A percentile compares a stretch with the other conserved stretches of the same genome.
These are phyloP conservation scores for Oryzias melastigma DNA, from an alignment of 2,113 vertebrate genomes.

Conservation along the genomic window DNA sequence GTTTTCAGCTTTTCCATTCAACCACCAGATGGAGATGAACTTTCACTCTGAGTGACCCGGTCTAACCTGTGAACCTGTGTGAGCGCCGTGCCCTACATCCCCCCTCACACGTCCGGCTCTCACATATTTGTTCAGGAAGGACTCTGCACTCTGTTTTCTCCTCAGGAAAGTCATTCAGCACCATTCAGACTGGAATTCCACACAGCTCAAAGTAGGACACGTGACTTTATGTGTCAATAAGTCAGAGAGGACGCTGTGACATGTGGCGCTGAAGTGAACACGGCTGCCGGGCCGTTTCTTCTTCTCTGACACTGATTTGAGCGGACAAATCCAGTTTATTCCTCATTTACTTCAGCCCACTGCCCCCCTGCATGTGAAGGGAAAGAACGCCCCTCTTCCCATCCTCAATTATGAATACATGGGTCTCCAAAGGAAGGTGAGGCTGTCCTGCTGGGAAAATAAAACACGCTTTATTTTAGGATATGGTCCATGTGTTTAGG, in stretches of 20 bases:
- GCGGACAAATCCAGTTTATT: slow-evolving; percentile 42
- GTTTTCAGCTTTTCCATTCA: not conserved
- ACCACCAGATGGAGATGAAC: slow-evolving; percentile 41
- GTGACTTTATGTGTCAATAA: slow-evolving; percentile 45
- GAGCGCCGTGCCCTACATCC: slow-evolving; percentile 23
- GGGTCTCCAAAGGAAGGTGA: slow-evolving; percentile 2
- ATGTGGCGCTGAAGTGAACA: slow-evolving; percentile 39
- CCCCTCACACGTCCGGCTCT: not conserved
- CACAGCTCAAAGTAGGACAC: slow-evolving; percentile 10
- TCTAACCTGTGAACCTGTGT: not conserved
- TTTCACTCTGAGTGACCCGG: slow-evolving; percentile 9
- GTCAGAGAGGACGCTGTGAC: slow-evolving; percentile 30
- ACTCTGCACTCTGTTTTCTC: not conserved
- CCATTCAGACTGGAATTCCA: slow-evolving; percentile 13
- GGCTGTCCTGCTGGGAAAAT: not conserved
- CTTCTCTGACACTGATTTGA: slow-evolving; percentile 30
- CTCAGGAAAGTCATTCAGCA: not conserved
- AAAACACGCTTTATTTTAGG: slow-evolving; percentile 31
- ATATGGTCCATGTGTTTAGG: slow-evolving; percentile 5
- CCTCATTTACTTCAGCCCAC: slow-evolving; percentile 27
- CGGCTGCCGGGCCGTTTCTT: slow-evolving; percentile 19
- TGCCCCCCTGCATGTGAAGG: not conserved
- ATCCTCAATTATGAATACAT: slow-evolving; percentile 29
- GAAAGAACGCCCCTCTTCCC: slow-evolving; percentile 19
- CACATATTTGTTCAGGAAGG: too few relatives aligned